Percentiles rank a stretch among this genome's conserved stretches.
Conservation (phyloP, 2,888 invertebrate species). For the Tetranychus piercei region DNA sequence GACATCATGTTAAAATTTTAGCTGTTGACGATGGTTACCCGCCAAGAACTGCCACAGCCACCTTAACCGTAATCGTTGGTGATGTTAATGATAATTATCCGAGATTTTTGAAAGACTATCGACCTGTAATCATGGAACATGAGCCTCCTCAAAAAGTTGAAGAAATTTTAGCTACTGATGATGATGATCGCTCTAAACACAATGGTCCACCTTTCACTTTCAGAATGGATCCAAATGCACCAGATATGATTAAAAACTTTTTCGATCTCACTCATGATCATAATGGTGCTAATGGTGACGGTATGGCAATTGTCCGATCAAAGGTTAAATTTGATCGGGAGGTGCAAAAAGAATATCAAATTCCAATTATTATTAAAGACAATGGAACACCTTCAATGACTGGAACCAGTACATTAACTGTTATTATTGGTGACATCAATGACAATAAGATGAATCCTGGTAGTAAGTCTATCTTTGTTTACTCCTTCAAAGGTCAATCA, state of each 20-base stretch:
- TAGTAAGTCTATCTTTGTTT: conserved; percentile 82
- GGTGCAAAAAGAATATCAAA: conserved; percentile 81
- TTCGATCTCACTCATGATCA: conserved; percentile 93
- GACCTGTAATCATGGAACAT: conserved; percentile 81
- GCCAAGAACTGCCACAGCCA: conserved; percentile 79
- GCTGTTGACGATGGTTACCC: conserved; percentile 87
- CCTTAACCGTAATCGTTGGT: conserved; percentile 77
- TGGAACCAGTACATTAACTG: conserved; percentile 82
- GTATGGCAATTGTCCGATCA: conserved; percentile 91
- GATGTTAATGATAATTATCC: conserved; percentile 90
- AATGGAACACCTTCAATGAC: conserved; percentile 90
- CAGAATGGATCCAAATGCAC: conserved; percentile 74
- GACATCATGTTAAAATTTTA: conserved; percentile 86
- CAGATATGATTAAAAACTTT: conserved; percentile 75
- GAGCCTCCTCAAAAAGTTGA: conserved; percentile 75
- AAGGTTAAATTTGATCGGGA: conserved; percentile 81
- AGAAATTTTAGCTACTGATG: conserved; percentile 77
- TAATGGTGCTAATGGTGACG: conserved; percentile 90
- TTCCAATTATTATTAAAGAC: conserved; percentile 93
- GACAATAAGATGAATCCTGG: conserved; percentile 98
- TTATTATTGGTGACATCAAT: conserved; percentile 91
- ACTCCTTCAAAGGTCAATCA: conserved; percentile 61
- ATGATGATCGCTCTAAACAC: conserved; percentile 77
- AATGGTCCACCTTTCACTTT: conserved; percentile 94
- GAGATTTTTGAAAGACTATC: conserved; percentile 63